Conservation (phyloP, 2,797 vertebrate genomes). For the Sebastolobus altivelis region DNA sequence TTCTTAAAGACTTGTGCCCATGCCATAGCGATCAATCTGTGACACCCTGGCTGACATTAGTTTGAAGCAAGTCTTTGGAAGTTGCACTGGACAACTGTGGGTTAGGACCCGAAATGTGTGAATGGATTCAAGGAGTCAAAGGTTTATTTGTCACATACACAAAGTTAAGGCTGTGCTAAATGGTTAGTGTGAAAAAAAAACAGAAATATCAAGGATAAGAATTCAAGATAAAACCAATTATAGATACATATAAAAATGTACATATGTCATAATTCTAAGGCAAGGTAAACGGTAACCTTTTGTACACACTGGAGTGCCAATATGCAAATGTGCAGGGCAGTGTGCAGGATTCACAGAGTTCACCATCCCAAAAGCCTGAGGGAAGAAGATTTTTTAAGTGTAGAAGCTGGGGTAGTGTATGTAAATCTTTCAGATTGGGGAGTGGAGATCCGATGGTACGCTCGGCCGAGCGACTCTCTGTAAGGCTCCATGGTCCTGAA, state of each 20-base stretch:
- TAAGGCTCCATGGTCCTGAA: not conserved
- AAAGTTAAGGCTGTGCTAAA: not conserved
- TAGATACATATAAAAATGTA: not conserved
- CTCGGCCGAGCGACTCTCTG: not conserved
- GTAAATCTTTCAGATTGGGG: conserved; percentile 1
- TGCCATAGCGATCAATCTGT: conserved; percentile 21
- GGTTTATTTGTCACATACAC: not conserved
- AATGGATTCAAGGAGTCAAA: not conserved
- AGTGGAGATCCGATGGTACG: conserved; percentile 14
- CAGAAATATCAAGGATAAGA: not conserved
- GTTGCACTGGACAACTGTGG: not conserved
- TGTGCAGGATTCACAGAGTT: not conserved
- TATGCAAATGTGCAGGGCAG: no score
- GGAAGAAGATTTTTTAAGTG: conserved; percentile 13
- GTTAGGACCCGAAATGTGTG: not conserved
- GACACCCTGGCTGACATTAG: conserved; percentile 27
- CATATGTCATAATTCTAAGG: no score
- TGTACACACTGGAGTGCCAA: no score
- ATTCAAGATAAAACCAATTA: not conserved
- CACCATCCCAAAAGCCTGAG: not conserved
- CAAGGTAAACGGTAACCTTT: no score
- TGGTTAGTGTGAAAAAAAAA: not conserved
- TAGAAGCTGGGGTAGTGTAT: not conserved
- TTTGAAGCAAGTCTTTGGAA: not conserved
- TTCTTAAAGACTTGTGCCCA: conserved; percentile 33